Percentiles rank a stretch among this genome's conserved stretches.
phyloP scores from a whole-genome alignment of 2,113 vertebrate genomes.

The Pelmatolapia mariae region DNA sequence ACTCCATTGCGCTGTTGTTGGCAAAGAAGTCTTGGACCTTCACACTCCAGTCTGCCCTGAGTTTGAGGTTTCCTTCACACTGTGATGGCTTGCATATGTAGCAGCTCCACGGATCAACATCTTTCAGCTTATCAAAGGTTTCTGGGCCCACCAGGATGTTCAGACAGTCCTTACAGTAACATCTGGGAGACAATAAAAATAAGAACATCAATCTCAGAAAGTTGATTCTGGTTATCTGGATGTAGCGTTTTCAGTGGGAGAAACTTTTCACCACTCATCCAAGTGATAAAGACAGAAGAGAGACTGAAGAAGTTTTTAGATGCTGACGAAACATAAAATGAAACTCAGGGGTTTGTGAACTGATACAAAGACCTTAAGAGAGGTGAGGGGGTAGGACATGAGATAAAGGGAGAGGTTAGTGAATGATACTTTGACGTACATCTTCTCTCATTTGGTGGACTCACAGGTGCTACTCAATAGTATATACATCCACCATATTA shows the following conservation, averaged over 20 bases:
- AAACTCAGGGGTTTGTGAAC: neutral
- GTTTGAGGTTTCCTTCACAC: constrained; percentile 74
- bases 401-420: neutral
- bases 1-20: constrained; percentile 82
- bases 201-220: neutral
- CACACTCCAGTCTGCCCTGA: constrained; percentile 84
- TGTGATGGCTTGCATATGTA: constrained; percentile 82
- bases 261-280: neutral
- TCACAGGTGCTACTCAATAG: neutral
- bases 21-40: constrained; percentile 88
- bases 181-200: constrained; percentile 61
- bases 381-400: neutral
- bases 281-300: neutral
- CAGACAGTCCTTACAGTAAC: constrained; percentile 93
- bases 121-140: constrained; percentile 75
- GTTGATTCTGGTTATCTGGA: neutral
- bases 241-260: neutral
- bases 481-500: neutral
- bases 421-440: neutral
- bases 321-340: neutral
- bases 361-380: neutral
- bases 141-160: constrained; percentile 81
- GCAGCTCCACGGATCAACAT: constrained; percentile 91
- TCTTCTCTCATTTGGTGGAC: neutral
- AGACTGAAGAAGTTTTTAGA: neutral